phyloP scores from a whole-genome alignment of 1,140 invertebrate genomes.

The Medauroidea extradentata region DNA sequence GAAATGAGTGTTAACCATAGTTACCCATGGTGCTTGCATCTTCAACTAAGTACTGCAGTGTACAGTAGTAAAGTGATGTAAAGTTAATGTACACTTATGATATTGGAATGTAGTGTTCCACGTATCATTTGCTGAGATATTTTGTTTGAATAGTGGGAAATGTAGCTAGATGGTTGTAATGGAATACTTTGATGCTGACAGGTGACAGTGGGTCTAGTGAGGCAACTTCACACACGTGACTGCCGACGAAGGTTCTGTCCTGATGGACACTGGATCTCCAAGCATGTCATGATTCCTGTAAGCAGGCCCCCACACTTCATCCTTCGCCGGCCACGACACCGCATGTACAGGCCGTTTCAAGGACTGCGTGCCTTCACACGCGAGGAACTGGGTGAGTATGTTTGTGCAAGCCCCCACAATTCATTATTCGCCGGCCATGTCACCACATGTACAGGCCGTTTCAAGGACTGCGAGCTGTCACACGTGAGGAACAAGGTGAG shows the following conservation, averaged over 20 bases:
- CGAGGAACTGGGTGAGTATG: slow-evolving; percentile 49
- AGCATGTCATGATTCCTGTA: slow-evolving; percentile 59
- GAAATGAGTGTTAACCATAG: no score
- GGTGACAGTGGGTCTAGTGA: slow-evolving; percentile 64
- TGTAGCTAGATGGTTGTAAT: no score
- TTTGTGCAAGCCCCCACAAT: no score
- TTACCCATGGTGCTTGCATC: no score
- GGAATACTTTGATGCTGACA: slow-evolving; percentile 35
- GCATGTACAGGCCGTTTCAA: slow-evolving; percentile 59
- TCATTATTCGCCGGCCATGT: no score
- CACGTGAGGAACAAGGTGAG: slow-evolving; percentile 53
- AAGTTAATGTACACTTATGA: no score
- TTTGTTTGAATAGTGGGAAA: no score
- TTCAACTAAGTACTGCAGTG: no score
- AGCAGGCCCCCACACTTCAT: slow-evolving; percentile 60
- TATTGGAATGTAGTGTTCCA: no score
- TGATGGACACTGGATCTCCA: slow-evolving; percentile 69
- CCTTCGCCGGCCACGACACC: slow-evolving; percentile 45
- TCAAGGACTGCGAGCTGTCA: slow-evolving; percentile 54
- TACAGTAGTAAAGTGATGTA: no score
- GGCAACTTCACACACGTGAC: slow-evolving; percentile 80
- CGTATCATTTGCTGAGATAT: no score
- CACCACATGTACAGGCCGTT: slow-evolving; percentile 63
- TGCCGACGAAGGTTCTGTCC: slow-evolving; percentile 71
- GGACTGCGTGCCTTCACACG: slow-evolving; percentile 55